Evolutionary conservation across 2,797 vertebrate species (phyloP).

Genomic region (Sebastes glaucus): DNA sequence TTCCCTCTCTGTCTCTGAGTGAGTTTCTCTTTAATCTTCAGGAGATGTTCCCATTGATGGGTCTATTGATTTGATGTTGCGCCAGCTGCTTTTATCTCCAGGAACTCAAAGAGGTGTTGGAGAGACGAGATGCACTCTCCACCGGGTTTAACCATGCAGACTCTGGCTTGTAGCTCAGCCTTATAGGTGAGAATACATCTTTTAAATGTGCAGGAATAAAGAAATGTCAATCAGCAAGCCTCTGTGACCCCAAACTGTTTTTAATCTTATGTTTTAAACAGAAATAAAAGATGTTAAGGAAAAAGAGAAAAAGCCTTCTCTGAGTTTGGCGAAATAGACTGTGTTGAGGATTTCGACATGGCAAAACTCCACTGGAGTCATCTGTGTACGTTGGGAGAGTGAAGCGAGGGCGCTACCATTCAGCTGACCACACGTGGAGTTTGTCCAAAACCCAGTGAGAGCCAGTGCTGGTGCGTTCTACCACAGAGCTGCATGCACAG

Average conservation of each 20-base stretch:
- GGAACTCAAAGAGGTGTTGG: conserved; percentile 74
- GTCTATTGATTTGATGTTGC: conserved; percentile 84
- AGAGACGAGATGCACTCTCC: conserved; percentile 48
- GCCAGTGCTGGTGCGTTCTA: conserved; percentile 50
- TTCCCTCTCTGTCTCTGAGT: conserved; percentile 49
- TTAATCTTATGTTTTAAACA: not conserved
- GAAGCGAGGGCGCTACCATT: conserved; percentile 69
- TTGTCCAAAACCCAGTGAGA: conserved; percentile 58
- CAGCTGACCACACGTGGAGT: conserved; percentile 70
- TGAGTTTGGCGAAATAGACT: conserved; percentile 12
- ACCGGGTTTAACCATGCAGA: conserved; percentile 34
- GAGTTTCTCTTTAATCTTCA: conserved; percentile 86
- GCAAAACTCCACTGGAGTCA: conserved; percentile 42
- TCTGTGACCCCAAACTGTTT: not conserved
- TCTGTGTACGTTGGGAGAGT: conserved; percentile 54
- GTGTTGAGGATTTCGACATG: conserved; percentile 39
- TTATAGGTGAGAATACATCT: not conserved
- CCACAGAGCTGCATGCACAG: conserved; percentile 70
- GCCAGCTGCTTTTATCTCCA: conserved; percentile 83
- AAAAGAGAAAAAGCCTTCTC: conserved; percentile 7
- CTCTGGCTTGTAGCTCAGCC: not conserved
- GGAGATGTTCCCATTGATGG: conserved; percentile 84
- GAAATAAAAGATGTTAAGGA: not conserved
- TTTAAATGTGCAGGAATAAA: not conserved
- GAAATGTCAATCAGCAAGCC: not conserved